Percentiles rank a stretch among this genome's conserved stretches.
These are phyloP conservation scores for Alitta virens DNA, from an alignment of 2,888 invertebrate species.

Conservation along the genomic window DNA sequence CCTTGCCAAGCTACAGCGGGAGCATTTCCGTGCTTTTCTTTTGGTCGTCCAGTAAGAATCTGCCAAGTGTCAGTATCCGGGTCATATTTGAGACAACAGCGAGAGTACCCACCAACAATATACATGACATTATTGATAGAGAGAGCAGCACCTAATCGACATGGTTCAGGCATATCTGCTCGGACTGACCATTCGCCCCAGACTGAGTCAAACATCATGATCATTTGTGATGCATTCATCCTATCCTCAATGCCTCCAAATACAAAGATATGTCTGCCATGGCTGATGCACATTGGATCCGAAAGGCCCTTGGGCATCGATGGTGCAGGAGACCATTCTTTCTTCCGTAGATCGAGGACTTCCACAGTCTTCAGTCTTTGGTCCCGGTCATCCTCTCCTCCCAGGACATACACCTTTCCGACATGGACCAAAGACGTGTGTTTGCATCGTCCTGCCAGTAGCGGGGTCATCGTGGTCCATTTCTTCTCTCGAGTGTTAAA, in stretches of 20 bases:
- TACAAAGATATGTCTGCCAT: constrained; percentile 19
- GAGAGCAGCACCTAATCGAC: constrained; percentile 18
- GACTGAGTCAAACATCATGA: constrained; percentile 16
- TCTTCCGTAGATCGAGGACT: not conserved
- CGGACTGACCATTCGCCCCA: constrained; percentile 19
- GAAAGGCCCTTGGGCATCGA: constrained; percentile 17
- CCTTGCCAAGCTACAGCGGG: constrained; percentile 25
- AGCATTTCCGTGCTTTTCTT: constrained; percentile 24
- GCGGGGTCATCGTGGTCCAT: constrained; percentile 21
- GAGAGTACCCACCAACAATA: constrained; percentile 19
- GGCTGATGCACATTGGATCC: constrained; percentile 18
- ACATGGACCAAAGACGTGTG: constrained; percentile 19
- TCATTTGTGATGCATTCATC: constrained; percentile 7
- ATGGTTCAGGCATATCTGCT: constrained; percentile 21
- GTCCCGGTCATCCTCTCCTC: constrained; percentile 25
- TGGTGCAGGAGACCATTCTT: constrained; percentile 9
- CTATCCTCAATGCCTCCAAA: constrained; percentile 21
- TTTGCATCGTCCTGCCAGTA: constrained; percentile 18
- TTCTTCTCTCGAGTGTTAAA: constrained; percentile 22
- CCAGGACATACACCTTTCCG: constrained; percentile 19
- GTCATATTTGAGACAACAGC: constrained; percentile 16
- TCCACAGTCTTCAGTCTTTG: constrained; percentile 15
- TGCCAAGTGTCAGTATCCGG: constrained; percentile 22
- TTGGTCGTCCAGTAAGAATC: constrained; percentile 11
- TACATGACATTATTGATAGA: constrained; percentile 22